phyloP scores from a whole-genome alignment of 1,140 invertebrate genomes.

The Microplitis demolitor region DNA sequence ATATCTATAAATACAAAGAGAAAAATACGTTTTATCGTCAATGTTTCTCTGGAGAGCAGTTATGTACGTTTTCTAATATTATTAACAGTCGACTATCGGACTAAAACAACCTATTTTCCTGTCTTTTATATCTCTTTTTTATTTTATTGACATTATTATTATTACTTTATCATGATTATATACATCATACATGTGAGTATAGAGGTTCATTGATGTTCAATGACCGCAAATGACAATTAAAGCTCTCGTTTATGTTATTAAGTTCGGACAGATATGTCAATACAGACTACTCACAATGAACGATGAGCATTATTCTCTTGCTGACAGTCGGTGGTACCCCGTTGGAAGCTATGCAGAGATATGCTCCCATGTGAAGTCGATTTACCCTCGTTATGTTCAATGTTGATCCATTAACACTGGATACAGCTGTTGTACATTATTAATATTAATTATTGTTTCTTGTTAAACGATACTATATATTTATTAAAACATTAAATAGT shows the following conservation, averaged over 20 bases:
- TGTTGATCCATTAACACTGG: conserved; percentile 73
- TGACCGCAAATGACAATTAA: conserved; percentile 9
- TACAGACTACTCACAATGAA: conserved; percentile 77
- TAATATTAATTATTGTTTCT: neutral
- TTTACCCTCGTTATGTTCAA: conserved; percentile 82
- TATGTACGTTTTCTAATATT: conserved; percentile 2
- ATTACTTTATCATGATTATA: neutral
- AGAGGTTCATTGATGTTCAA: too few relatives aligned
- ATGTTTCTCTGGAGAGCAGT: neutral
- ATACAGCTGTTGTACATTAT: conserved; percentile 61
- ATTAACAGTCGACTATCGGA: neutral
- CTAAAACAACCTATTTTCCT: neutral
- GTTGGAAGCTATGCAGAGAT: conserved; percentile 86
- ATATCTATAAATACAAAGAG: conserved; percentile 25
- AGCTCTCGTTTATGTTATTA: neutral
- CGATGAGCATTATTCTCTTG: conserved; percentile 85
- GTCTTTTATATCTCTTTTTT: neutral
- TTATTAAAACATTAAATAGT: neutral
- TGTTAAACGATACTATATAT: neutral
- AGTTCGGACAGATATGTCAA: conserved; percentile 6
- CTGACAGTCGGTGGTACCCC: conserved; percentile 86
- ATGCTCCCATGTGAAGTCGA: conserved; percentile 86
- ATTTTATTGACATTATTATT: neutral
- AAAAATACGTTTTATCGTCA: conserved; percentile 6
- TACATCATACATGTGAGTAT: too few relatives aligned